Base-by-base conservation (phyloP, 2,888 invertebrate genomes). In the Drosophila differens region DNA sequence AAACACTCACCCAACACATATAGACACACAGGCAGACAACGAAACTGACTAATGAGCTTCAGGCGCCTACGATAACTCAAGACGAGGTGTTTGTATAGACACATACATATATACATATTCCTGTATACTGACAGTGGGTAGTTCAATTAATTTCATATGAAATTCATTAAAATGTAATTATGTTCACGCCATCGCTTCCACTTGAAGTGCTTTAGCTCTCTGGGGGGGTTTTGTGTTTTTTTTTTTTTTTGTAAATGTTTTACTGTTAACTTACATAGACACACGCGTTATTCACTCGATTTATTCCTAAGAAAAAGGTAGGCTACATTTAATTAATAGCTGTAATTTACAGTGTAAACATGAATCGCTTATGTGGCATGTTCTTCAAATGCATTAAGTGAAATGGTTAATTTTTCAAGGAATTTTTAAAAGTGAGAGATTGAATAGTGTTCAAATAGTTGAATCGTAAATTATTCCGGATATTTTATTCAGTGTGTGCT, bases 1-100 rank as follows among this genome's bases (percentile, higher is more conserved):
- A 54, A 65, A 66, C 82, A 79, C 41, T 53, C 55, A 47, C 22
- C 19, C 14, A 55, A 62, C 19, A 52, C 52, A n/a, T 19, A 52
- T 12, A 30, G 12, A 52, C 19, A 30, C 12, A 52, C 12, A 59
- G 22, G 30, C 51, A 28, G 35, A 52, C 28, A 57, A 16, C 30
- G 19, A 32, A 53, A 41, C 28, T n/a, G 39, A 2, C 59, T 63
- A 70, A 63, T 66, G 63, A 66, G 44, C 57, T 2, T 14, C 41
- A 58, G 58, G 9, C 66, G 51, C n/a, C 47, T 30, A 25, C n/a
- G 22, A 52, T 12, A 61, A 57, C 39, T 35, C 62, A 28, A 67
- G 12, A n/a, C 35, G 12, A 53, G 49, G 28, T 44, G 57, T 53
- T 60, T 69, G 39, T 22, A 25, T 67, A 44, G 16, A 47, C 14